Conservation (phyloP, 2,888 invertebrate genomes). For the Lasioglossum vierecki region DNA sequence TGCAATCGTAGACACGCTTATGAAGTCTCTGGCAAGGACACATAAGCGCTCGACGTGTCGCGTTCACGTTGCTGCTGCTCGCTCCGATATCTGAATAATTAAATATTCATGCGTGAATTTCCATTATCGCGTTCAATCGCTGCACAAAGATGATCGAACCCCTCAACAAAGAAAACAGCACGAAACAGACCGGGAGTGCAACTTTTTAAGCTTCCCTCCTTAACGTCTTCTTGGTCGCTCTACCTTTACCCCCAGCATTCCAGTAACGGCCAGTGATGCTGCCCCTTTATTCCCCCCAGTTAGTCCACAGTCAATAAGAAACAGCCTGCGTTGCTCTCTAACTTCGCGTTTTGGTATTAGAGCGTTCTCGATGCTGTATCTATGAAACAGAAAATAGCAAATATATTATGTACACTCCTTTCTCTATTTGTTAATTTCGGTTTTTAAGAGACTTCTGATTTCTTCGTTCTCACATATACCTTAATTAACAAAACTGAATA, state of each 20-base stretch:
- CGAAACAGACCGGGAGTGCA: background rate
- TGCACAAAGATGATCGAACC: background rate
- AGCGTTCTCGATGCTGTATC: background rate
- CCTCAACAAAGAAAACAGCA: background rate
- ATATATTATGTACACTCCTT: too few relatives aligned
- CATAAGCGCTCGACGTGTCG: constrained; percentile 10
- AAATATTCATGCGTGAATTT: constrained; percentile 53
- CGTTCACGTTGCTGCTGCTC: constrained; percentile 50
- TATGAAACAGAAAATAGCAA: too few relatives aligned
- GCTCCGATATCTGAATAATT: constrained; percentile 55
- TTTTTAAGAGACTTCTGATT: too few relatives aligned
- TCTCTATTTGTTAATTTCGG: too few relatives aligned
- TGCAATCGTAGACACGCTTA: constrained; percentile 50
- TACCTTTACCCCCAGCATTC: background rate
- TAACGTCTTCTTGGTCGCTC: background rate
- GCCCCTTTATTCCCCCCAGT: background rate
- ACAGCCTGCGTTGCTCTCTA: background rate
- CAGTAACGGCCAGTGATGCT: background rate
- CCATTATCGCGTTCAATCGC: background rate
- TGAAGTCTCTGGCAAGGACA: constrained; percentile 63
- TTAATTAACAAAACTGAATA: too few relatives aligned
- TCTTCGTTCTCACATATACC: too few relatives aligned
- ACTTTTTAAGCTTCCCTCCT: background rate
- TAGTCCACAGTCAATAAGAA: background rate
- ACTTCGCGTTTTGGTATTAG: background rate